A percentile compares a stretch with the other conserved stretches of the same genome.
Evolutionary conservation across 2,113 vertebrate genomes (phyloP).

Genomic region (Strix uralensis): DNA sequence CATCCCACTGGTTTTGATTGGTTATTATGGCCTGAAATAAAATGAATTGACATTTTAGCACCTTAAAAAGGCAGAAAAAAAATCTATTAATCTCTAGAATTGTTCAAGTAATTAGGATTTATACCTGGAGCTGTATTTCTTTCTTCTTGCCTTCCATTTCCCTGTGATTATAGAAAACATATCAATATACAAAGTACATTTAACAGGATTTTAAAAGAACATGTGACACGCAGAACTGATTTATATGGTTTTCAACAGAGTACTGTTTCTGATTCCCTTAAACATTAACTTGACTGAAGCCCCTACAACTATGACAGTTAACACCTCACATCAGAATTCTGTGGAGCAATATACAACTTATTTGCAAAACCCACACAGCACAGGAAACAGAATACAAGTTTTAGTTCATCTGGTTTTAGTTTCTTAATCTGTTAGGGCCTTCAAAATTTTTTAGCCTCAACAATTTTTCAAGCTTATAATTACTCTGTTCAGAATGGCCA

Average conservation of each 20-base stretch:
- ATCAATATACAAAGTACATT: not conserved
- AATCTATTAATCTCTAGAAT: not conserved
- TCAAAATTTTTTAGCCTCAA: not conserved
- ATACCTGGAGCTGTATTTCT: constrained; percentile 74
- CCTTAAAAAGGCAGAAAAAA: not conserved
- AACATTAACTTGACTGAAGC: not conserved
- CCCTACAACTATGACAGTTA: not conserved
- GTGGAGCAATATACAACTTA: not conserved
- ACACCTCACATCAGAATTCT: not conserved
- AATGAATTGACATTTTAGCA: not conserved
- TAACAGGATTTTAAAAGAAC: not conserved
- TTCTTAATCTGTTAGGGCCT: not conserved
- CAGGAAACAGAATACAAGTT: not conserved
- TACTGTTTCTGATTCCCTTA: not conserved
- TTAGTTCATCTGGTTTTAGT: not conserved
- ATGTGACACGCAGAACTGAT: not conserved
- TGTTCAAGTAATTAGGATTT: not conserved
- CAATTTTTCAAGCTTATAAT: not conserved
- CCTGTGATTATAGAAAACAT: not conserved
- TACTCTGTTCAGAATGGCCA: not conserved
- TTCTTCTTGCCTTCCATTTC: constrained; percentile 74
- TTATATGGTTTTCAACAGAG: not conserved
- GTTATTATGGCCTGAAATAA: constrained; percentile 58
- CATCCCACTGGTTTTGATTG: constrained; percentile 69
- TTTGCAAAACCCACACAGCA: not conserved